Evolutionary conservation across 2,797 vertebrate genomes (phyloP), one percentile per base, ranked within the genome.

Genomic region (Eulemur albifrons): DNA sequence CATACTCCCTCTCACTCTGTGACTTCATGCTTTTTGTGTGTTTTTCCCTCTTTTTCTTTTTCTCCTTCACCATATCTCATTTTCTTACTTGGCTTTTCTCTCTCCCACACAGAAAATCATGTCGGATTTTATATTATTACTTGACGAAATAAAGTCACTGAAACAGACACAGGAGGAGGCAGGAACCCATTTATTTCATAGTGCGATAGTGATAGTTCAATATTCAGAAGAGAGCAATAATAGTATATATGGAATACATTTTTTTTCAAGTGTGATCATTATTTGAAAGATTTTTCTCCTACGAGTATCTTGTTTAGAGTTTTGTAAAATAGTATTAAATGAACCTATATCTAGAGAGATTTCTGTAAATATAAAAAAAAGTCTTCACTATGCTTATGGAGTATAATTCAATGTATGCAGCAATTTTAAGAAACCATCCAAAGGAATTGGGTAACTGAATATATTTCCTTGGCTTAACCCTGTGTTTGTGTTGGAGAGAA

Each of bases 111-210:
- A 89, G 73, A 95, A 96, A 87, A 73, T 93, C 82, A 93, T 52
- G 50, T 52, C 89, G 75, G 38, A 91, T 93, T 96, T 96, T 67
- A 59, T 86, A 90, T 94, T 87, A 91, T 91, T 93, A 87, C 61
- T 95, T 69, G 35, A 63, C 93, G 90, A 95, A 96, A 93, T 97
- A 96, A 97, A 96, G 25, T 97, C 82, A 95, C 75, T 63, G 79
- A 87, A 94, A 97, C 8, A 86, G 69, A 59, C 88, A 27, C 38
- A 43, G 96, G 75, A 96, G 73, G 88, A 89, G 40, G 79, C 54
- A 93, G 72, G 93, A 94, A 87, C 40, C 85, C 94, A 97, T 95
- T 97, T 97, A 95, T 96, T 94, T 97, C 94, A 94, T 96, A 96
- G 88, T 91, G 48, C 96, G 97, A 83, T n/a, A 92, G 82, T 94